Base-by-base conservation (phyloP, 2,888 invertebrate genomes). In the Neria commutata region DNA sequence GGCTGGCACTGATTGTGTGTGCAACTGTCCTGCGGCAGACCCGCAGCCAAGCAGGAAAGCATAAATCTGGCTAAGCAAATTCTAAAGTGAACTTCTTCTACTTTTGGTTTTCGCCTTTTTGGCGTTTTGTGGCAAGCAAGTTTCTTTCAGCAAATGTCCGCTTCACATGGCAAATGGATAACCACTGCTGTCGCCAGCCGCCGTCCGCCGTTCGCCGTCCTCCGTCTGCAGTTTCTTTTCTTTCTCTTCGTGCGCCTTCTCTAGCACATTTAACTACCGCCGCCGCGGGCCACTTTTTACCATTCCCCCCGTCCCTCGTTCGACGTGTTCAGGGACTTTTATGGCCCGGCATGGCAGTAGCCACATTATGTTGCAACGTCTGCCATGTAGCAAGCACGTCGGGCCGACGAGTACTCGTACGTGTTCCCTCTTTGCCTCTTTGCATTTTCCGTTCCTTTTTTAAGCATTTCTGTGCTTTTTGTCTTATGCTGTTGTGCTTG, bases 21-120 rank as follows among this genome's bases (percentile, higher is more conserved):
- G n/a, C 37, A 37, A 37, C 37, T 37, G n/a, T 42, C 42, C 42
- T 42, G 19, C 42, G 19, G n/a, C n/a, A n/a, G n/a, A n/a, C n/a
- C n/a, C n/a, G n/a, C 61, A 64, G 56, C 61, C 61, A 63, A 63
- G 62, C 65, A 65, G 65, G 65, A 65, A 65, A 65, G 34, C 65
- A 65, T 65, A 65, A 63, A 65, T 65, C 65, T 65, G 63, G 63
- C 65, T 65, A 62, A 63, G 52, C 58, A 65, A 54, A 65, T 61
- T 52, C 61, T 58, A 56, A 61, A 61, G 62, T 54, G 63, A 59
- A 64, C 47, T 60, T 53, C 24, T 47, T 23, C n/a, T n/a, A n/a
- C n/a, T n/a, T n/a, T n/a, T n/a, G 24, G 25, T 37, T 60, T 54
- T 40, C 29, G 25, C 42, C 48, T 52, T 42, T 2, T 21, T 52